A percentile compares a stretch with the other conserved stretches of the same genome.
phyloP scores from a whole-genome alignment of 2,113 vertebrate species.

The Balaenoptera acutorostrata region DNA sequence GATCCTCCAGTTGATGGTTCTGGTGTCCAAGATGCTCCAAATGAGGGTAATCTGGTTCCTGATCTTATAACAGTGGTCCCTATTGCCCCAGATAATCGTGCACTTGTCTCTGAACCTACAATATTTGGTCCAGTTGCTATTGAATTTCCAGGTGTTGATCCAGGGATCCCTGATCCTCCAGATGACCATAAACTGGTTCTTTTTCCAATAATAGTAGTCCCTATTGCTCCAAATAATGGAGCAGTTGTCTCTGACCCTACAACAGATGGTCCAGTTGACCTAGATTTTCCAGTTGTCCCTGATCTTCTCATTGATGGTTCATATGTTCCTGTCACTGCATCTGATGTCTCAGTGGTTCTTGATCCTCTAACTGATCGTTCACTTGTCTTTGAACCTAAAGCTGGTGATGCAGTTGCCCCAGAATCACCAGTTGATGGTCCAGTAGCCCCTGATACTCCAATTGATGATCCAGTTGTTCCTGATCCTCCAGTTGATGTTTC shows the following conservation, averaged over 20 bases:
- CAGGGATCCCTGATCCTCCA: neutral
- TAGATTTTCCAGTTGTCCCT: neutral
- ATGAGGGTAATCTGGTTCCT: no score
- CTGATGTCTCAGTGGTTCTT: neutral
- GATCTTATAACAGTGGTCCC: no score
- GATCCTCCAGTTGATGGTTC: no score
- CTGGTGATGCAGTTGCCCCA: neutral
- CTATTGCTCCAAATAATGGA: accelerated
- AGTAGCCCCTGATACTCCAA: no score
- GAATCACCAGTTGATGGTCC: neutral
- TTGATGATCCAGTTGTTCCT: no score
- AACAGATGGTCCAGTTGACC: no score
- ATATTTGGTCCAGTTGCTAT: neutral
- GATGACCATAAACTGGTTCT: neutral
- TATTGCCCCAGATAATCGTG: no score
- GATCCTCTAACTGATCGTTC: no score
- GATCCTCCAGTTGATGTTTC: no score
- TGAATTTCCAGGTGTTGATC: no score
- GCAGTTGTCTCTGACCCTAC: neutral
- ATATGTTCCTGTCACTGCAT: neutral
- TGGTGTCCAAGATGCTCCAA: no score
- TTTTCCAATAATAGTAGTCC: neutral
- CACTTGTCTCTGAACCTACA: neutral
- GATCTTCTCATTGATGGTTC: neutral
- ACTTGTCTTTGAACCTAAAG: neutral